phyloP scores from a whole-genome alignment of 2,888 invertebrate genomes.

The Orchesella flavescens region DNA sequence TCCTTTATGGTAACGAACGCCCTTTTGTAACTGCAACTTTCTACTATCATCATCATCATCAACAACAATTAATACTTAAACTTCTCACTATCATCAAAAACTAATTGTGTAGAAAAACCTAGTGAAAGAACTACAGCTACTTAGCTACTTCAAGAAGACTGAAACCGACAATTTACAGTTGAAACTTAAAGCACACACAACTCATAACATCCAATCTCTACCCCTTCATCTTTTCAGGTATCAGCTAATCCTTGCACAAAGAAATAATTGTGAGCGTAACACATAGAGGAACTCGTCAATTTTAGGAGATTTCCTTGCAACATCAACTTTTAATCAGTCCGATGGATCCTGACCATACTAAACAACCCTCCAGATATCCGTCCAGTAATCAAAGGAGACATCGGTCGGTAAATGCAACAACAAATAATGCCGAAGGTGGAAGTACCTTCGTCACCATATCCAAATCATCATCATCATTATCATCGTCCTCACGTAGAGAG shows the following conservation, averaged over 20 bases:
- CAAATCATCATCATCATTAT: too few relatives aligned
- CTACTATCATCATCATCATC: not conserved
- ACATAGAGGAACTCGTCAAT: too few relatives aligned
- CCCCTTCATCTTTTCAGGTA: too few relatives aligned
- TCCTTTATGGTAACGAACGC: too few relatives aligned
- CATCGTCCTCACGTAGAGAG: conserved; percentile 3
- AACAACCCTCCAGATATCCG: conserved; percentile 62
- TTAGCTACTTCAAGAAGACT: conserved; percentile 31
- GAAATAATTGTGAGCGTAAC: too few relatives aligned
- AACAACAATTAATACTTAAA: not conserved
- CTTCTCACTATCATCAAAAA: not conserved
- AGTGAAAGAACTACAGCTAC: not conserved
- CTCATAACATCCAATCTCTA: not conserved
- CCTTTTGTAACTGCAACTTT: not conserved
- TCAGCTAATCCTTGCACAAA: not conserved
- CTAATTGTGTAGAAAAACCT: too few relatives aligned
- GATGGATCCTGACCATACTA: conserved; percentile 56
- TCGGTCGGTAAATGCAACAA: conserved; percentile 1
- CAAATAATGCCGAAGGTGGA: conserved; percentile 22
- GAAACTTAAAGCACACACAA: not conserved
- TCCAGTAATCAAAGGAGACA: conserved; percentile 52
- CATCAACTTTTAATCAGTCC: not conserved
- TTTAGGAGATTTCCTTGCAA: not conserved
- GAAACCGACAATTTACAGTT: conserved; percentile 32
- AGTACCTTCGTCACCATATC: conserved; percentile 3